A percentile compares a stretch with the other conserved stretches of the same genome.
Conservation (phyloP, 92 coral and sea anemone genomes). For the Parazoanthus atlanticus region DNA sequence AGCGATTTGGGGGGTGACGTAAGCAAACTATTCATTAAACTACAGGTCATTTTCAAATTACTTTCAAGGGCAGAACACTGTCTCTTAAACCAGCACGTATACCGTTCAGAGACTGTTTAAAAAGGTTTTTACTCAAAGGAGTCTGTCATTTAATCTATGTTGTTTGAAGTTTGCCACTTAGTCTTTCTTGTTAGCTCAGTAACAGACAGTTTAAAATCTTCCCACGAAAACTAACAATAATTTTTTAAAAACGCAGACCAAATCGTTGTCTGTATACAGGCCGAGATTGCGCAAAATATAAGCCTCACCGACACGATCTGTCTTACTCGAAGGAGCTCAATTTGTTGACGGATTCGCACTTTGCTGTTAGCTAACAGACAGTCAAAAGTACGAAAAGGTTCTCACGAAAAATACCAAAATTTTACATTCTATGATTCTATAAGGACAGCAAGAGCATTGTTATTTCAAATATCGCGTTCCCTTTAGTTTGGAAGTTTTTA, state of each 20-base stretch:
- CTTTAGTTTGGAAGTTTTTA: neutral
- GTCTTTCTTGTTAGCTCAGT: neutral
- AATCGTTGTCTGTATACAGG: neutral
- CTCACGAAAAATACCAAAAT: neutral
- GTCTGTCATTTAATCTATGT: neutral
- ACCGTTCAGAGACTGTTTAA: neutral
- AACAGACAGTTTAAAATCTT: neutral
- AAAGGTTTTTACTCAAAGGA: too few species aligned
- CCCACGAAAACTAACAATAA: too few species aligned
- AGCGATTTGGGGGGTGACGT: slow-evolving; percentile 2
- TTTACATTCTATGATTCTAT: neutral
- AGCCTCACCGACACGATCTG: neutral
- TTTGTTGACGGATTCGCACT: neutral
- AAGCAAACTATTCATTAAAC: neutral
- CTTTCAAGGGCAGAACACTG: neutral
- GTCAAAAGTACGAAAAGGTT: too few species aligned
- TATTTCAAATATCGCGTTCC: neutral
- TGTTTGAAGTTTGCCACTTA: neutral
- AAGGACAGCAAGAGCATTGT: neutral
- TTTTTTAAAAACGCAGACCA: neutral
- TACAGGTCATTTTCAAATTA: neutral
- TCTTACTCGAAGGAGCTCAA: too few species aligned
- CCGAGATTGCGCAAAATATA: too few species aligned
- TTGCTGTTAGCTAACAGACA: neutral
- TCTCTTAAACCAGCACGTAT: neutral